phyloP scores from a whole-genome alignment of 2,797 vertebrate genomes.

The Macroramphosus scolopax region DNA sequence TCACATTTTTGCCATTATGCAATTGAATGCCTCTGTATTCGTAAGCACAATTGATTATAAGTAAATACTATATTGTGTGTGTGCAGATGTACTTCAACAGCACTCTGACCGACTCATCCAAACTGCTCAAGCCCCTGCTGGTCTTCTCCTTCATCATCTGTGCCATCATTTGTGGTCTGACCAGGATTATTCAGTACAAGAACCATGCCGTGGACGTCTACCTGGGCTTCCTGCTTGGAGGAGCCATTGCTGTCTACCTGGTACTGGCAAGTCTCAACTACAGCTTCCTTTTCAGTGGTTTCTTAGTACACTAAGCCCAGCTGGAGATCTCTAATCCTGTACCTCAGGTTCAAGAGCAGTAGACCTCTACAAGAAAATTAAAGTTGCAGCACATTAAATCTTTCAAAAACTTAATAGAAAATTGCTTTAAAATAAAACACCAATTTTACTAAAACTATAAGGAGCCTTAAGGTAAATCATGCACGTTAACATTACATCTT shows the following conservation, averaged over 20 bases:
- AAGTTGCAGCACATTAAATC: no score
- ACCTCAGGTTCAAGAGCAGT: no score
- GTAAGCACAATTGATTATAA: no score
- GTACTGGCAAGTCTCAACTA: slow-evolving; percentile 68
- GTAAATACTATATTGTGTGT: no score
- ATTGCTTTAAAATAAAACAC: no score
- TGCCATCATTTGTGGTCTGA: slow-evolving; percentile 95
- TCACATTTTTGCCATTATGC: background rate
- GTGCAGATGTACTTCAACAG: slow-evolving; percentile 99
- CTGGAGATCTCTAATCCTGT: no score
- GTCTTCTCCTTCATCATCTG: slow-evolving; percentile 97
- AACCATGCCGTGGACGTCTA: slow-evolving; percentile 96
- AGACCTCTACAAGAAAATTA: no score
- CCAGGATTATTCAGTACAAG: slow-evolving; percentile 96
- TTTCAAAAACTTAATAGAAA: no score
- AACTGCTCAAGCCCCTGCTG: slow-evolving; percentile 93
- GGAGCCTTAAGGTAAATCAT: no score
- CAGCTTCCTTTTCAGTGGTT: background rate
- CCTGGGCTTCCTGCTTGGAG: slow-evolving; percentile 93
- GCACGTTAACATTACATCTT: no score
- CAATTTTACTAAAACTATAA: no score
- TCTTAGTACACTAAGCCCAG: background rate
- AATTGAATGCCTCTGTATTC: no score
- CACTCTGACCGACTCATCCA: slow-evolving; percentile 93
- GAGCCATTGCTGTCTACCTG: slow-evolving; percentile 93